phyloP scores from a whole-genome alignment of 2,888 invertebrate species.

The Camptogramma bilineatum region DNA sequence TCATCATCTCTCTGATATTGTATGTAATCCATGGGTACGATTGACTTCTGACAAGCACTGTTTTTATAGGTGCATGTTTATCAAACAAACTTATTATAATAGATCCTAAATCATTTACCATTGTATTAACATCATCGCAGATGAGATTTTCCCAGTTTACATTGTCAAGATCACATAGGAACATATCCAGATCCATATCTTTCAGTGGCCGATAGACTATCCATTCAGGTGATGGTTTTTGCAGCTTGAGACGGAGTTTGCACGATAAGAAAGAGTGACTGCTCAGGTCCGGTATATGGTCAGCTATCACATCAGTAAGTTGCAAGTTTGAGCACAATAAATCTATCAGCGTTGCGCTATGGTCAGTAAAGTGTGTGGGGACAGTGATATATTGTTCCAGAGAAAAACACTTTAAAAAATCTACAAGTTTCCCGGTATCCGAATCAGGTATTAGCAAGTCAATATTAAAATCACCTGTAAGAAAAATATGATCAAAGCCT shows the following conservation, averaged over 20 bases:
- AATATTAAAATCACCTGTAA: not conserved
- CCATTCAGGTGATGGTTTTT: constrained; percentile 1
- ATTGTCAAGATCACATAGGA: not conserved
- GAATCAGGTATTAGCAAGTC: not conserved
- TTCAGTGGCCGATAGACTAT: constrained; percentile 1
- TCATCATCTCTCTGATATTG: too few species aligned
- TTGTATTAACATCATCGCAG: not conserved
- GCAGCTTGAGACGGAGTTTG: not conserved
- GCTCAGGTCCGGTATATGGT: not conserved
- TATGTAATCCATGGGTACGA: too few species aligned
- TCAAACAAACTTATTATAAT: too few species aligned
- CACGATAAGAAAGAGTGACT: constrained; percentile 1
- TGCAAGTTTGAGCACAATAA: constrained; percentile 6
- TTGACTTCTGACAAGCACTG: too few species aligned
- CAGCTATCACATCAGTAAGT: not conserved
- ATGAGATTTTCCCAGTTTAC: not conserved
- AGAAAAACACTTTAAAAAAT: constrained; percentile 8
- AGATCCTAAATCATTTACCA: not conserved
- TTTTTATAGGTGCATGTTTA: too few species aligned
- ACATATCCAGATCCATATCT: not conserved
- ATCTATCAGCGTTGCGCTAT: constrained; percentile 6
- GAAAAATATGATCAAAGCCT: not conserved
- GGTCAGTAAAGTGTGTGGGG: constrained; percentile 8
- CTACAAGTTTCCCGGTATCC: not conserved
- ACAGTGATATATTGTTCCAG: constrained; percentile 1